Evolutionary conservation across 1,140 invertebrate genomes (phyloP).

Genomic region (Leucophenga varia): DNA sequence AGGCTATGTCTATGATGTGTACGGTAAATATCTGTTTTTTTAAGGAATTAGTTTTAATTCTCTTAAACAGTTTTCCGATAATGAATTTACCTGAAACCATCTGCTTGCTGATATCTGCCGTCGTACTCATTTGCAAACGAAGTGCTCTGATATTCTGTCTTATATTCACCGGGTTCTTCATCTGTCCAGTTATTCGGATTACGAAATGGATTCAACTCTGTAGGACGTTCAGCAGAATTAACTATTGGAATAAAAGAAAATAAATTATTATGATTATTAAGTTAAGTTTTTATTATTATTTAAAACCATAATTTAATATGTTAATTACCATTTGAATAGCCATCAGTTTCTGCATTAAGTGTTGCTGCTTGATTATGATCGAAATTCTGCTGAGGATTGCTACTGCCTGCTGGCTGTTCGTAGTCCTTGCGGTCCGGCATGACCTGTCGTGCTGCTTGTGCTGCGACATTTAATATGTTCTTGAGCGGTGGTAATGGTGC

Average conservation of each 20-base stretch:
- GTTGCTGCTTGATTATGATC: conserved; percentile 55
- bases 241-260: background rate
- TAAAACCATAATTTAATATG: conserved; percentile 7
- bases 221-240: conserved; percentile 24
- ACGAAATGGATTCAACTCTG: conserved; percentile 54
- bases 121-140: conserved; percentile 51
- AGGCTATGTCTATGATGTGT: too few relatives aligned
- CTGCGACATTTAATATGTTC: conserved; percentile 75
- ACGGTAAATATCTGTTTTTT: too few relatives aligned
- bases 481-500: conserved; percentile 67
- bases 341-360: conserved; percentile 60
- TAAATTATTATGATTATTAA: too few relatives aligned
- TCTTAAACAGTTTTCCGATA: too few relatives aligned
- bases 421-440: conserved; percentile 67
- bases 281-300: too few relatives aligned
- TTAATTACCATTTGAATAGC: conserved; percentile 60
- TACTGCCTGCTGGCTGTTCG: conserved; percentile 47
- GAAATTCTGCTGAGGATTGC: conserved; percentile 58
- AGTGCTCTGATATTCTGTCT: conserved; percentile 43
- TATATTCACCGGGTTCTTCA: conserved; percentile 29
- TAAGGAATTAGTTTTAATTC: too few relatives aligned
- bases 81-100: conserved; percentile 54
- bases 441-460: conserved; percentile 75
- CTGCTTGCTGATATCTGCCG: conserved; percentile 55
- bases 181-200: conserved; percentile 40